These are phyloP conservation scores for Eristalis arbustorum DNA, from an alignment of 2,888 invertebrate species.

Conservation along the genomic window DNA sequence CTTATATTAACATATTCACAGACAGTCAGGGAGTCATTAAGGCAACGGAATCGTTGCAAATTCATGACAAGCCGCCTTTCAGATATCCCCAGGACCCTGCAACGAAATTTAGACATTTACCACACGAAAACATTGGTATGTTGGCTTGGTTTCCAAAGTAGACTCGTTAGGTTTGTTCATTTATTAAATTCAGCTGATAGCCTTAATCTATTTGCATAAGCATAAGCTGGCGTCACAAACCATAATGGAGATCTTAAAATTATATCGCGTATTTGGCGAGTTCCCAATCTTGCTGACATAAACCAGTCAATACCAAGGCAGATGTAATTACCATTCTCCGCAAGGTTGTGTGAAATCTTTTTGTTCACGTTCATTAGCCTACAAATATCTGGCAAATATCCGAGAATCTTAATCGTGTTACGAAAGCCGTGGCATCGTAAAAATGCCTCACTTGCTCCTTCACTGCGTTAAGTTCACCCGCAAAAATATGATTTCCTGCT, in stretches of 20 bases:
- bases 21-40: too few species aligned
- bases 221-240: background rate
- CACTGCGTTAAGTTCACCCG: slow-evolving; percentile 6
- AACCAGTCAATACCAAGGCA: too few species aligned
- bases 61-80: too few species aligned
- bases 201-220: too few species aligned
- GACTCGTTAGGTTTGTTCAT: too few species aligned
- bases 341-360: background rate
- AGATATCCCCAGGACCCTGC: too few species aligned
- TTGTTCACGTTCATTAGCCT: slow-evolving; percentile 44
- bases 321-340: slow-evolving; percentile 24
- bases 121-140: too few species aligned
- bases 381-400: slow-evolving; percentile 54
- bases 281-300: background rate
- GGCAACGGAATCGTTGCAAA: too few species aligned
- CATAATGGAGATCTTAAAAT: background rate
- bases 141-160: too few species aligned
- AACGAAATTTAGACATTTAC: too few species aligned
- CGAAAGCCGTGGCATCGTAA: slow-evolving; percentile 39
- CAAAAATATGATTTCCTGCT: slow-evolving; percentile 30
- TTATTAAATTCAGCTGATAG: too few species aligned
- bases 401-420: slow-evolving; percentile 58
- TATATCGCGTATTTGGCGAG: background rate
- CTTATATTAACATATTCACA: too few species aligned
- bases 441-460: slow-evolving; percentile 6